A percentile compares a stretch with the other conserved stretches of the same genome.
Evolutionary conservation across 2,797 vertebrate species (phyloP).

Genomic region (Manis crassicaudata): DNA sequence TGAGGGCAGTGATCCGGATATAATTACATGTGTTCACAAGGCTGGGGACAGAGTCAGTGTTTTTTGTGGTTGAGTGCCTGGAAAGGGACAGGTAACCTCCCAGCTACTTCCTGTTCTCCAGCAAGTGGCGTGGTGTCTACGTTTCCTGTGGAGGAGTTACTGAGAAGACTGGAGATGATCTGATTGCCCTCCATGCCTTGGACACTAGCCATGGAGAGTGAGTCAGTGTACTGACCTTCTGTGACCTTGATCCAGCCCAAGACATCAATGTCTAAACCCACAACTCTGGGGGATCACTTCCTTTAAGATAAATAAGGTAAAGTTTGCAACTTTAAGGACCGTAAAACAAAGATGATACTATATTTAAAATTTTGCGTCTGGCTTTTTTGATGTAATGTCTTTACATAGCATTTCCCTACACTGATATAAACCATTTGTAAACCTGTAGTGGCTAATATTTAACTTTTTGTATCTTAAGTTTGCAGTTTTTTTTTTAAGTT

Average conservation of each 20-base stretch:
- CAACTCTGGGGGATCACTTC: not conserved
- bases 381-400: not conserved
- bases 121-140: not conserved
- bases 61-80: not conserved
- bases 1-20: not conserved
- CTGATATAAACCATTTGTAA: not conserved
- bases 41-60: not conserved
- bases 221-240: not conserved
- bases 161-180: not conserved
- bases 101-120: not conserved
- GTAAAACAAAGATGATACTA: not conserved
- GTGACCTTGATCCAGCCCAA: not conserved
- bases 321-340: not conserved
- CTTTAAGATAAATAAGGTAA: not conserved
- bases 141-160: rapidly evolving
- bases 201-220: not conserved
- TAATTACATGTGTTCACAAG: not conserved
- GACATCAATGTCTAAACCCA: not conserved
- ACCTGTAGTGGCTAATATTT: not conserved
- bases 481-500: not conserved
- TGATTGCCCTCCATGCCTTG: too few relatives aligned
- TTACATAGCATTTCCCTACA: not conserved
- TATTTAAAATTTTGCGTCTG: constrained; percentile 18
- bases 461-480: not conserved
- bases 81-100: not conserved